A percentile compares a stretch with the other conserved stretches of the same genome.
Conservation (phyloP, 2,797 vertebrate species). For the Bradypodion pumilum region DNA sequence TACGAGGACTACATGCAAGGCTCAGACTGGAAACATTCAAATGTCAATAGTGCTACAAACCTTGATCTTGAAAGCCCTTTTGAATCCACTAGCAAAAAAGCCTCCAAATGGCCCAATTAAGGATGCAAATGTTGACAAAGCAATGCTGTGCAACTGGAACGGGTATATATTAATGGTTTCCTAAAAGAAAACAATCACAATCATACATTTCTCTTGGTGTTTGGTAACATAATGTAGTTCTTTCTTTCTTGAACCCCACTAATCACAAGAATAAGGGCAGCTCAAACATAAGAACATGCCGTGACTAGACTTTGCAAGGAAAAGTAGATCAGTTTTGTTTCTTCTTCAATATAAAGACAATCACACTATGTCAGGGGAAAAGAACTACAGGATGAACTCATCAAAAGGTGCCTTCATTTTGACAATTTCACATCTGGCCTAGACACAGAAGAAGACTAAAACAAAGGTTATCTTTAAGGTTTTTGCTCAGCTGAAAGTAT, state of each 20-base stretch:
- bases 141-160: slow-evolving; percentile 95
- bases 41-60: slow-evolving; percentile 65
- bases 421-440: too few species aligned
- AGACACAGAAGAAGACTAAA: too few species aligned
- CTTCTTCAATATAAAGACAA: background rate
- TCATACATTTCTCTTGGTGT: background rate
- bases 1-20: background rate
- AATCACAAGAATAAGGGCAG: background rate
- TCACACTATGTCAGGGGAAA: too few species aligned
- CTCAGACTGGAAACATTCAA: background rate
- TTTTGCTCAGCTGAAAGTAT: too few species aligned
- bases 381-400: too few species aligned
- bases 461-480: too few species aligned
- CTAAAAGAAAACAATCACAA: slow-evolving; percentile 64
- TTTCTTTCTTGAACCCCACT: background rate
- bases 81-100: slow-evolving; percentile 98
- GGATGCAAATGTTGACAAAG: slow-evolving; percentile 90
- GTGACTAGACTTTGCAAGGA: background rate
- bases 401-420: too few species aligned
- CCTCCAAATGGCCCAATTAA: slow-evolving; percentile 96
- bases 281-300: background rate
- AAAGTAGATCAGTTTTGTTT: background rate
- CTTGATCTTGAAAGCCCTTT: slow-evolving; percentile 98
- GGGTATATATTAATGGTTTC: slow-evolving; percentile 89
- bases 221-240: background rate